phyloP scores from a whole-genome alignment of 2,888 invertebrate genomes.

The Andrena flavipes region DNA sequence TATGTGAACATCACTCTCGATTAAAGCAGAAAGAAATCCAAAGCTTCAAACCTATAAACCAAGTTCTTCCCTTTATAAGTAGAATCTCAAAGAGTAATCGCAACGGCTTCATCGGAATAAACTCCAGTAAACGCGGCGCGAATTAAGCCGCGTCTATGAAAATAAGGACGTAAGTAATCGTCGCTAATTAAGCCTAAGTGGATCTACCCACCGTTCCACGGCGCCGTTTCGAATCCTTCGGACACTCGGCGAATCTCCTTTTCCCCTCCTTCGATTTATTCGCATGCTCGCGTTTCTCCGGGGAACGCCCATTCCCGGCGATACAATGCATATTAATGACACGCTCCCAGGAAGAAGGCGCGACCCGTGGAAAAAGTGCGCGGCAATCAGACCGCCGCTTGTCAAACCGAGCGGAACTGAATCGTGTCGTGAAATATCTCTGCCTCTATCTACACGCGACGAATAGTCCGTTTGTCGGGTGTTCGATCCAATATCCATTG shows the following conservation, averaged over 20 bases:
- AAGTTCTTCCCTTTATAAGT: too few species aligned
- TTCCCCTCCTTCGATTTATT: background rate
- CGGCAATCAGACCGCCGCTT: slow-evolving; percentile 23
- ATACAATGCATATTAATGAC: background rate
- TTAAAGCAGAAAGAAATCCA: too few species aligned
- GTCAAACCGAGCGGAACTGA: slow-evolving; percentile 12
- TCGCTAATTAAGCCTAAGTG: slow-evolving; percentile 43
- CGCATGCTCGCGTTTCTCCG: background rate
- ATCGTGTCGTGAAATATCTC: slow-evolving; percentile 9
- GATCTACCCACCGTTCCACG: slow-evolving; percentile 11
- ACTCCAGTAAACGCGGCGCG: background rate
- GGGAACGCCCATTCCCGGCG: background rate
- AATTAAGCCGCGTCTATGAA: slow-evolving; percentile 20
- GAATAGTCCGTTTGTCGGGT: slow-evolving; percentile 4
- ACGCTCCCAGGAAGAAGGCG: background rate
- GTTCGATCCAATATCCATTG: slow-evolving; percentile 2
- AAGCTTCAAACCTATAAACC: too few species aligned
- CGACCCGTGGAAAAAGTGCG: background rate
- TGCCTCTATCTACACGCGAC: background rate
- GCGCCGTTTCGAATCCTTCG: background rate
- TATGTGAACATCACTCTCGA: too few species aligned
- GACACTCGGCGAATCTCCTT: background rate
- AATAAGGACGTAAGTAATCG: slow-evolving; percentile 36
- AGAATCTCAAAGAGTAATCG: background rate
- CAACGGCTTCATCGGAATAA: background rate